Base-by-base conservation (phyloP, 2,113 vertebrate genomes). In the Erinaceus europaeus region DNA sequence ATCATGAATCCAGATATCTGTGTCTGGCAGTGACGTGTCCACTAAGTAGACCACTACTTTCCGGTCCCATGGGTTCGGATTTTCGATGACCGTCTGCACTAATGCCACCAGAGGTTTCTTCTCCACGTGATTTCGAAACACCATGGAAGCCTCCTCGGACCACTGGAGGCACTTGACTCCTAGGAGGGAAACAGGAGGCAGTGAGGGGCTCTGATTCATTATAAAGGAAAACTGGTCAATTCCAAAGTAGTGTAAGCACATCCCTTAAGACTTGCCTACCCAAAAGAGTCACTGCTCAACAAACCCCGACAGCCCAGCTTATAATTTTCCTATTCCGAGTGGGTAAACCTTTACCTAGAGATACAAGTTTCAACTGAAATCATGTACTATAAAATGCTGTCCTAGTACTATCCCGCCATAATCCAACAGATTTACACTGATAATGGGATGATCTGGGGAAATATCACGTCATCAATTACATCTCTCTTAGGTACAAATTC, bases 51-150 rank as follows among this genome's bases (percentile, higher is more conserved):
- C 97, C 0, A 98, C 97, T 68, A 97, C 93, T 96, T 96, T 98
- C 87, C 96, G 94, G 82, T 98, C 98, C 98, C 98, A 98, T 5
- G 96, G 94, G 62, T 97, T 96, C 3, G 95, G 17, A 20, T 97
- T 96, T 50, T 98, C 97, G 52, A 96, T 94, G 59, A 99, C 95
- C 5, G 97, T 90, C 90, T 98, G 97, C 84, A 99, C 96, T 89
- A 98, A 96, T 2, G 99, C 98, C 38, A 99, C 98, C 91, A 99
- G 96, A 0, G 98, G 97, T 80, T 97, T 98, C 85, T 98, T 98
- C 97, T 99, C 99, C 76, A 99, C 98, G 2, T 99, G 98, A 95
- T 98, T 99, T 86, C 99, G 97, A 96, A 99, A 99, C 11, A 99
- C 96, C 95, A 98, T 98, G 0, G 98, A 98, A 15, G 98, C 97